Conservation (phyloP, 2,888 invertebrate genomes). For the Tenthredo notha region DNA sequence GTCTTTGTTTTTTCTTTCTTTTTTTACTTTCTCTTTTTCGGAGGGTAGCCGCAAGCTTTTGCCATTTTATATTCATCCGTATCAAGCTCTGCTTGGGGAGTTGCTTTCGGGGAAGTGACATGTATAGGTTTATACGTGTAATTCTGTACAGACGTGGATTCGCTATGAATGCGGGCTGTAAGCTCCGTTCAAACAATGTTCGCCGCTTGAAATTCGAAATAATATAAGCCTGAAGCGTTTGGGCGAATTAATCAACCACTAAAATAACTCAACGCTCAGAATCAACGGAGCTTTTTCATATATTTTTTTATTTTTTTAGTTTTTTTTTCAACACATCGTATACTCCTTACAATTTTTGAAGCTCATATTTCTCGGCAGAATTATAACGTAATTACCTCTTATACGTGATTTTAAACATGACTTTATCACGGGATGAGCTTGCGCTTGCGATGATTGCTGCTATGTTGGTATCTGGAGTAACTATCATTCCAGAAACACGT, state of each 20-base stretch:
- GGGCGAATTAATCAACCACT: neutral
- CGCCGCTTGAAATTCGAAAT: neutral
- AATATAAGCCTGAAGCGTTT: neutral
- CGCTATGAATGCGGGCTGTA: neutral
- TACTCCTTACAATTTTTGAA: neutral
- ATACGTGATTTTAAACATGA: neutral
- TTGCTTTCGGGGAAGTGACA: neutral
- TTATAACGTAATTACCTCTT: neutral
- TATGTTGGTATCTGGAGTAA: neutral
- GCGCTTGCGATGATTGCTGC: neutral
- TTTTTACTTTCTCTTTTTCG: neutral
- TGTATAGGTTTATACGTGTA: neutral
- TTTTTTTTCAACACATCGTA: neutral
- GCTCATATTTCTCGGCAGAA: neutral
- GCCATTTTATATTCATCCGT: conserved; percentile 18
- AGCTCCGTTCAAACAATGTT: neutral
- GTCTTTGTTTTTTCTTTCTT: neutral
- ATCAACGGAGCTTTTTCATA: neutral
- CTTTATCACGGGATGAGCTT: neutral
- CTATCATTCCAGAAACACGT: neutral
- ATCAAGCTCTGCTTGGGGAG: neutral
- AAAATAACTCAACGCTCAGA: neutral
- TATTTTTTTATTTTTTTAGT: neutral
- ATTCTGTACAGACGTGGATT: neutral
- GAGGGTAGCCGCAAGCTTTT: conserved; percentile 17